Conservation (phyloP, 2,113 vertebrate genomes). For the Procavia capensis region DNA sequence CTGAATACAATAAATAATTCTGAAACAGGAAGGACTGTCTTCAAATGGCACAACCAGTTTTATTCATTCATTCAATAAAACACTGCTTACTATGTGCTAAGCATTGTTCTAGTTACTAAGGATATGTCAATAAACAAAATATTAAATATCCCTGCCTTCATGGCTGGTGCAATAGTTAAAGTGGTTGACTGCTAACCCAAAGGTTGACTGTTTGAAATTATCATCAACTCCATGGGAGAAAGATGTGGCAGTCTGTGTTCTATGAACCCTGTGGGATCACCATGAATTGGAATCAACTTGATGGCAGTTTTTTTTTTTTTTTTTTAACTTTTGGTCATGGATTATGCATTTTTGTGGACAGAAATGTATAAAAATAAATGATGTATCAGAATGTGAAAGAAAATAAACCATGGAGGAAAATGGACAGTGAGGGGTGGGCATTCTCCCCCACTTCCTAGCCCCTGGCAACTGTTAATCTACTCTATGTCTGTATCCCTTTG, state of each 20-base stretch:
- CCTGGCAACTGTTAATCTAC: not conserved
- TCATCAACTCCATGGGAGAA: too few species aligned
- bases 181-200: too few species aligned
- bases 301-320: too few species aligned
- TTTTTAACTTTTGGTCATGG: too few species aligned
- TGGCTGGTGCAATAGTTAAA: too few species aligned
- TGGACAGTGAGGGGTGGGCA: not conserved
- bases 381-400: not conserved
- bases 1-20: not conserved
- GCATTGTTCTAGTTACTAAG: not conserved
- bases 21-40: not conserved
- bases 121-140: not conserved
- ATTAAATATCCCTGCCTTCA: not conserved
- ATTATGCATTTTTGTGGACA: not conserved
- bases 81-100: not conserved
- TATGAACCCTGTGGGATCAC: too few species aligned
- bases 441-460: not conserved
- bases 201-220: too few species aligned
- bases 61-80: not conserved
- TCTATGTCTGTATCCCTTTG: not conserved
- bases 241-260: too few species aligned
- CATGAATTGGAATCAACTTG: too few species aligned
- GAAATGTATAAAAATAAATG: not conserved
- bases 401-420: not conserved
- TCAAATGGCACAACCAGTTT: not conserved